A percentile compares a stretch with the other conserved stretches of the same genome.
phyloP scores from a whole-genome alignment of 2,888 invertebrate species.

The Standfussiana lucernea region DNA sequence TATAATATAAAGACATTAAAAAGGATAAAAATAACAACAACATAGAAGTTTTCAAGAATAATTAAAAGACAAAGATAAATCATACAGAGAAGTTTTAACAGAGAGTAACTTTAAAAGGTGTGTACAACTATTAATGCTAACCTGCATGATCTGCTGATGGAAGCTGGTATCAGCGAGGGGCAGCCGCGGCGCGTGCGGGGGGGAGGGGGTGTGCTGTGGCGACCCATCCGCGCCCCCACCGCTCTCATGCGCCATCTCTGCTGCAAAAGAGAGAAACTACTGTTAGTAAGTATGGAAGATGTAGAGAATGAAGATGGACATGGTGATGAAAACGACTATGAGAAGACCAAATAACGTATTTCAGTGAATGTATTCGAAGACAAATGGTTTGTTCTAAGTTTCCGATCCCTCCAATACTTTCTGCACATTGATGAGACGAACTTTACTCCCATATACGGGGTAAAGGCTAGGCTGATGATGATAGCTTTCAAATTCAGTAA shows the following conservation, averaged over 20 bases:
- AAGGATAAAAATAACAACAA: slow-evolving; percentile 7
- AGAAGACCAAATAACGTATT: not conserved
- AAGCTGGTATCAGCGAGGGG: slow-evolving; percentile 91
- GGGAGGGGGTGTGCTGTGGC: slow-evolving; percentile 89
- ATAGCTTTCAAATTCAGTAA: slow-evolving; percentile 12
- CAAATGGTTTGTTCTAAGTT: not conserved
- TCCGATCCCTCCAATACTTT: not conserved
- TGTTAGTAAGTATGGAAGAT: slow-evolving; percentile 29
- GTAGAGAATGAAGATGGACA: not conserved
- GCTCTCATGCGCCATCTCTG: slow-evolving; percentile 89
- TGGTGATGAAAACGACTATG: not conserved
- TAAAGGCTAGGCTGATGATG: not conserved
- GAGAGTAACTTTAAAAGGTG: not conserved
- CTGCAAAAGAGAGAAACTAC: slow-evolving; percentile 62
- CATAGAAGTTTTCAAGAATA: slow-evolving; percentile 11
- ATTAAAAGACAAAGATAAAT: slow-evolving; percentile 26
- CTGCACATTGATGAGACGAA: not conserved
- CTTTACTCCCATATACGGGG: not conserved
- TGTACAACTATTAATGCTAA: slow-evolving; percentile 70
- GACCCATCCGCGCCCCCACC: slow-evolving; percentile 83
- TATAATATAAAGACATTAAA: slow-evolving; percentile 5
- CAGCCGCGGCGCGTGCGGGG: slow-evolving; percentile 88
- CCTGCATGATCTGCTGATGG: slow-evolving; percentile 93
- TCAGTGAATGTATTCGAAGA: not conserved
- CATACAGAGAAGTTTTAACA: not conserved